These are phyloP conservation scores for Erynnis tages DNA, from an alignment of 2,888 invertebrate species.

Conservation along the genomic window DNA sequence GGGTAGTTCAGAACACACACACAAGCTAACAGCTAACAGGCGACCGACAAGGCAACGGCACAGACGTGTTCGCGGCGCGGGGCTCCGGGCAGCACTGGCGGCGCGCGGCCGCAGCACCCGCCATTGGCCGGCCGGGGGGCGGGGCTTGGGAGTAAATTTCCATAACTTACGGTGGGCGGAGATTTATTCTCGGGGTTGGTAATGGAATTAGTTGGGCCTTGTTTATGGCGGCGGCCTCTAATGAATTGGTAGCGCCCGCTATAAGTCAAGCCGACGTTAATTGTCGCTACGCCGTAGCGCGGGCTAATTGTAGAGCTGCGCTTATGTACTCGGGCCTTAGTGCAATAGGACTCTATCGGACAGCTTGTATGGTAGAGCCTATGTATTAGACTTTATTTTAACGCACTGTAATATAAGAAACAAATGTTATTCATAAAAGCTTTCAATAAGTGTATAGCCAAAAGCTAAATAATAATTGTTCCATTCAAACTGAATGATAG, in stretches of 20 bases:
- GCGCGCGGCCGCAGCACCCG: slow-evolving; percentile 32
- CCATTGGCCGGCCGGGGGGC: slow-evolving; percentile 33
- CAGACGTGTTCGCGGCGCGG: slow-evolving; percentile 33
- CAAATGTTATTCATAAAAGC: too few relatives aligned
- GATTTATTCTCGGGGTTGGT: slow-evolving; percentile 63
- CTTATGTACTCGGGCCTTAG: not conserved
- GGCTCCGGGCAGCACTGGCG: slow-evolving; percentile 40
- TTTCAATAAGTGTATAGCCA: too few relatives aligned
- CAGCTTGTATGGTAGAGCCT: too few relatives aligned
- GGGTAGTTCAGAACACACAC: slow-evolving; percentile 9
- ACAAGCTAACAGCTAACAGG: slow-evolving; percentile 13
- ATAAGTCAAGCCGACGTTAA: slow-evolving; percentile 28
- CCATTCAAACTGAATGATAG: too few relatives aligned
- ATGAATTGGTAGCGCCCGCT: slow-evolving; percentile 28
- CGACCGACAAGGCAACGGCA: slow-evolving; percentile 14
- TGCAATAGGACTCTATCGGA: too few relatives aligned
- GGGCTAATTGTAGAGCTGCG: slow-evolving; percentile 15
- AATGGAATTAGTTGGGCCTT: slow-evolving; percentile 65
- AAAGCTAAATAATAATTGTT: too few relatives aligned
- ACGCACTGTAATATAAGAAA: too few relatives aligned
- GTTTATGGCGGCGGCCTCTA: slow-evolving; percentile 26
- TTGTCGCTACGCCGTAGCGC: slow-evolving; percentile 26
- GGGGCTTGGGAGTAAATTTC: slow-evolving; percentile 27
- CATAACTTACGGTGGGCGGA: slow-evolving; percentile 43
- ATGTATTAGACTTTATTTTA: too few relatives aligned